Base-by-base conservation (phyloP, 23 tunicate species). In the Pegea sp. region DNA sequence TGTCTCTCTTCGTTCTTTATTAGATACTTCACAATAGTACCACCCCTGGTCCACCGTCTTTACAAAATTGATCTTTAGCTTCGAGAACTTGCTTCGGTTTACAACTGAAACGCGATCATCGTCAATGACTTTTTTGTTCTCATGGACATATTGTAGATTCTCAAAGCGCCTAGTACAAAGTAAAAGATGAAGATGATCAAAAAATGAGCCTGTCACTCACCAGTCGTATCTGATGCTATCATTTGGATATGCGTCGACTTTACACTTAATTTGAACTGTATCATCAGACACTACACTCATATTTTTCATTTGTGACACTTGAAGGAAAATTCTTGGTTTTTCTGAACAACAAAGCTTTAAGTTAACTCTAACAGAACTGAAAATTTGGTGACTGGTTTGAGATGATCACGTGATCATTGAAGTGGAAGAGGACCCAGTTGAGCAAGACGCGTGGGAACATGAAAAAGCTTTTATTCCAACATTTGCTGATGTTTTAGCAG, bases 201-300 rank as follows among this genome's bases (percentile, higher is more conserved):
- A n/a, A n/a, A n/a, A n/a, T n/a, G n/a, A n/a, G n/a, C n/a, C n/a
- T n/a, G 5, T 1, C 22, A 34, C 58, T 59, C 31, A 80, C 93
- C 93, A 80, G 3, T 68, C 61, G 48, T 56, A 80, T 22, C 52
- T 48, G 23, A 80, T 50, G 2, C 55, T 44, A 11, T 66, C 31
- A 13, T 71, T 71, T 1, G 79, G 93, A 34, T 60, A 72, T 0
- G 59, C 79, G 8, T 66, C 76, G 13, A 80, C 70, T 66, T 52
- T 61, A 60, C 79, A 71, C 21, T 57, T 63, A 61, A 80, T 66
- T 20, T 42, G 49, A 24, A 71, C 59, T 24, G 27, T 55, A 26
- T 55, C 75, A 3, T 66, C 69, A 27, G 93, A 80, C 22, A 59
- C 53, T 55, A 68, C 38, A 22, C 46, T 54, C 24, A 26, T 43